A percentile compares a stretch with the other conserved stretches of the same genome.
phyloP scores from a whole-genome alignment of 2,113 vertebrate genomes.

The Capreolus pygargus region DNA sequence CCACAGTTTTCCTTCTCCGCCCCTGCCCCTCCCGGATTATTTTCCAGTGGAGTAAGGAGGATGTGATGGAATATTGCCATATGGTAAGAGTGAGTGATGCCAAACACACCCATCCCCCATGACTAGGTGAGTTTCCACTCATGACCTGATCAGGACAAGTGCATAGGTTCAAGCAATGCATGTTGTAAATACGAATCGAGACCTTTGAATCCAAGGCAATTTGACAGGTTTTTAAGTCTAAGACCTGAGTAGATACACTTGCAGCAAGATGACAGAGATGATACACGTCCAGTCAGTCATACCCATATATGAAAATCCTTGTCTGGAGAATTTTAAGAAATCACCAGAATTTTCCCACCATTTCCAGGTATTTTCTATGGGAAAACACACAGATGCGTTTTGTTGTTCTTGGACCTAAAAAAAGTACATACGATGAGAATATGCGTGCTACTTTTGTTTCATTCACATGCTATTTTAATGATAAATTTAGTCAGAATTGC shows the following conservation, averaged over 20 bases:
- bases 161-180: rapidly evolving
- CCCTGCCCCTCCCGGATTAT: background rate
- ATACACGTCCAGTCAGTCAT: background rate
- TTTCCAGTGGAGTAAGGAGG: constrained; percentile 3
- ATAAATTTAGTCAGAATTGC: constrained; percentile 3
- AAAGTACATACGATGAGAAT: background rate
- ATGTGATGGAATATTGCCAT: background rate
- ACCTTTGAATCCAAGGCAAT: background rate
- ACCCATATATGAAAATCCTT: background rate
- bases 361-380: constrained; percentile 31
- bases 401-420: constrained; percentile 37
- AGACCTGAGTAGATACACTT: background rate
- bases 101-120: background rate
- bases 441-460: constrained; percentile 12
- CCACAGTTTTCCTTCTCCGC: background rate
- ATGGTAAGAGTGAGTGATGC: background rate
- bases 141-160: background rate
- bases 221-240: background rate
- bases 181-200: background rate
- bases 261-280: background rate
- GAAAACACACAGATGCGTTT: background rate
- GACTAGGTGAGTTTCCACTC: constrained; percentile 6
- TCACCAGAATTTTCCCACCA: background rate
- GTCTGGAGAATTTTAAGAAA: background rate
- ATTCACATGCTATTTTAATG: constrained; percentile 46